Percentiles rank a stretch among this genome's conserved stretches.
These are phyloP conservation scores for Epinephelus coioides DNA, from an alignment of 2,797 vertebrate genomes.

Conservation along the genomic window DNA sequence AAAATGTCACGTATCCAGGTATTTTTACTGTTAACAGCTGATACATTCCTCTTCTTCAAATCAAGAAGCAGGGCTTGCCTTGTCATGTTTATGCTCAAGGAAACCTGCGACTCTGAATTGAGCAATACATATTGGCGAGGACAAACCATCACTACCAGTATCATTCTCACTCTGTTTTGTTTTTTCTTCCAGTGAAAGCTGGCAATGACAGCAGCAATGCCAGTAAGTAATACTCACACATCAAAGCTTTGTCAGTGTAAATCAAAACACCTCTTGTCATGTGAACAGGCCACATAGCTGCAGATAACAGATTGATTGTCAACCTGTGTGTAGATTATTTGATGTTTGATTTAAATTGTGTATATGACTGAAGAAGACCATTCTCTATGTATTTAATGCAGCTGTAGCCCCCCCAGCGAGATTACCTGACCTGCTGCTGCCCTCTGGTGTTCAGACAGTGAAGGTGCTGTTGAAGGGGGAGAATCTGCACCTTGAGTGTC, in stretches of 20 bases:
- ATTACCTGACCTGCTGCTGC: conserved; percentile 90
- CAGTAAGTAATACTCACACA: conserved; percentile 56
- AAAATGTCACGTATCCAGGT: not conserved
- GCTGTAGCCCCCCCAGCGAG: conserved; percentile 86
- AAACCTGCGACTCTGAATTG: conserved; percentile 9
- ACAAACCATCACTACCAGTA: not conserved
- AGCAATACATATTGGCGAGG: conserved; percentile 15
- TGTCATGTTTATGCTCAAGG: conserved; percentile 32
- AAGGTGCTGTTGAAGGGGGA: conserved; percentile 89
- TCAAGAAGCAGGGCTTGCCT: conserved; percentile 37
- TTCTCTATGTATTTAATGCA: conserved; percentile 29
- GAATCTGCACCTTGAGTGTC: conserved; percentile 91
- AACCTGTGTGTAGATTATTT: not conserved
- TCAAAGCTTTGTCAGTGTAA: conserved; percentile 12
- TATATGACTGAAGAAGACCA: conserved; percentile 15
- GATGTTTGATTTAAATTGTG: conserved; percentile 23
- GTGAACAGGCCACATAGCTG: not conserved
- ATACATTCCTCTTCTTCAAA: not conserved
- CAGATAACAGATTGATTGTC: conserved; percentile 1
- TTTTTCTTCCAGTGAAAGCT: conserved; percentile 62
- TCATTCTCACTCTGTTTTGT: conserved; percentile 30
- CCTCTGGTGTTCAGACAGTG: conserved; percentile 86
- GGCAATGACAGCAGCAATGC: conserved; percentile 31
- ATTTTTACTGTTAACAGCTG: not conserved
- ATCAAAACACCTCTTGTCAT: not conserved